A percentile compares a stretch with the other conserved stretches of the same genome.
These are phyloP conservation scores for Caenorhabditis latens DNA, from an alignment of 1,140 invertebrate species.

Conservation along the genomic window DNA sequence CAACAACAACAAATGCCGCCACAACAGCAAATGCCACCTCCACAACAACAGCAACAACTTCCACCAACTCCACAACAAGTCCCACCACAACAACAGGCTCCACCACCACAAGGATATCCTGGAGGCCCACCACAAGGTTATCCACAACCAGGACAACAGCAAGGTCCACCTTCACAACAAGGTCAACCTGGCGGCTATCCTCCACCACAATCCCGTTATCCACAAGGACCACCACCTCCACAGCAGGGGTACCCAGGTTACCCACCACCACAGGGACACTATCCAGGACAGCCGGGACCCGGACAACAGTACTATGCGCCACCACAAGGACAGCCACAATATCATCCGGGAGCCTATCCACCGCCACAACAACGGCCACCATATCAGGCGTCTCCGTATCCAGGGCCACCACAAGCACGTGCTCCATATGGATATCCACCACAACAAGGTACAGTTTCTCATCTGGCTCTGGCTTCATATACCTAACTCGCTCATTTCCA, in stretches of 20 bases:
- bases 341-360: constrained; percentile 46
- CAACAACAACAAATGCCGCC: constrained; percentile 57
- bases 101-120: constrained; percentile 51
- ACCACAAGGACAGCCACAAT: constrained; percentile 29
- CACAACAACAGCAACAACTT: constrained; percentile 15
- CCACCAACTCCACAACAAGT: constrained; percentile 57
- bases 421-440: constrained; percentile 57
- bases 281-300: constrained; percentile 13
- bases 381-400: constrained; percentile 32
- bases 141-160: constrained; percentile 40
- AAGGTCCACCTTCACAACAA: constrained; percentile 30
- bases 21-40: constrained; percentile 47
- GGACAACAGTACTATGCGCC: constrained; percentile 58
- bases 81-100: constrained; percentile 23
- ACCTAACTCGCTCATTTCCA: background rate
- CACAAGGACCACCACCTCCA: constrained; percentile 20
- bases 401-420: constrained; percentile 29
- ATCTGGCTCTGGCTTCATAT: too few species aligned
- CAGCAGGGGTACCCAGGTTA: constrained; percentile 66
- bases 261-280: constrained; percentile 59
- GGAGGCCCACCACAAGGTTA: constrained; percentile 60
- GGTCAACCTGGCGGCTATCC: background rate
- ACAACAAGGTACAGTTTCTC: constrained; percentile 46
- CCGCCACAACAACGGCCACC: constrained; percentile 11
- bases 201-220: constrained; percentile 35